Evolutionary conservation across 2,888 invertebrate species (phyloP).

Genomic region (Hirtodrosophila cameraria): DNA sequence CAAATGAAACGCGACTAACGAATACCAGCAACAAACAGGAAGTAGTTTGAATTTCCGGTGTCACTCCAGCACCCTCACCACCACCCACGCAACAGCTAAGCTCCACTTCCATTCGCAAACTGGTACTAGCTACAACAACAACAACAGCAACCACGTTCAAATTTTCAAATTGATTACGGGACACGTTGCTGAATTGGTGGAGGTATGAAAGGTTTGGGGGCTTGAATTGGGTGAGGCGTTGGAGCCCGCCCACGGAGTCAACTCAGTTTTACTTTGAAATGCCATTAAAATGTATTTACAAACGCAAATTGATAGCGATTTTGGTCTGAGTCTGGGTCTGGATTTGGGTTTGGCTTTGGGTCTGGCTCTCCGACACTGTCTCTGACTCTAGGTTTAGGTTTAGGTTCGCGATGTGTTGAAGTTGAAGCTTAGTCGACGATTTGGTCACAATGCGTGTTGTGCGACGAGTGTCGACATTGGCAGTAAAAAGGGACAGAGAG

Average conservation of each 20-base stretch:
- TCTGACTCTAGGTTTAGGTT: slow-evolving; percentile 13
- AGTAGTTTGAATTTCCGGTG: slow-evolving; percentile 81
- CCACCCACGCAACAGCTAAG: slow-evolving; percentile 16
- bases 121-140: slow-evolving; percentile 7
- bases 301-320: slow-evolving; percentile 79
- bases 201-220: neutral
- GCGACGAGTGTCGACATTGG: slow-evolving; percentile 7
- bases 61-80: too few species aligned
- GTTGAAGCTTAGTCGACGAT: slow-evolving; percentile 67
- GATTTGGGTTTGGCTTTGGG: neutral
- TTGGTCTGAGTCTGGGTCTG: slow-evolving; percentile 43
- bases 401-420: slow-evolving; percentile 57
- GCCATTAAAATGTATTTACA: slow-evolving; percentile 81
- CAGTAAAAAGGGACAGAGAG: neutral
- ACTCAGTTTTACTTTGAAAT: slow-evolving; percentile 73
- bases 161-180: slow-evolving; percentile 75
- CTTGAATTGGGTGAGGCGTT: slow-evolving; percentile 8
- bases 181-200: slow-evolving; percentile 24
- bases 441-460: slow-evolving; percentile 43
- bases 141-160: slow-evolving; percentile 45
- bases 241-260: slow-evolving; percentile 37
- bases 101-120: slow-evolving; percentile 23
- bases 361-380: too few species aligned
- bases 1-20: slow-evolving; percentile 73
- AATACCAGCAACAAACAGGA: slow-evolving; percentile 72